These are phyloP conservation scores for Xiphias gladius DNA, from an alignment of 2,113 vertebrate genomes.

Conservation along the genomic window DNA sequence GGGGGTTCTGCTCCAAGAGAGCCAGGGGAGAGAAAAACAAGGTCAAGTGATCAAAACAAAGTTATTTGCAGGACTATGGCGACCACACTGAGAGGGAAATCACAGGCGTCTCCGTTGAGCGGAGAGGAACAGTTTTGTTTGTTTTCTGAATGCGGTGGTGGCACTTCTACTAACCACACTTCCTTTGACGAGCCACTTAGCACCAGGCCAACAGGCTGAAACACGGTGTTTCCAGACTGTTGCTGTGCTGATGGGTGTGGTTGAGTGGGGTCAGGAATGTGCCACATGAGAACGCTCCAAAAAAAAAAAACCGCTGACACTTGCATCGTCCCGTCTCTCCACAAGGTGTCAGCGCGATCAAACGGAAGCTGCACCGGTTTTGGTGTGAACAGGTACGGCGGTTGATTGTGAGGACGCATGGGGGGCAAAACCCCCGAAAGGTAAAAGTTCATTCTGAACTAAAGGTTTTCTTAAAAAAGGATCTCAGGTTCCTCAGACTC, in stretches of 20 bases:
- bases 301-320: neutral
- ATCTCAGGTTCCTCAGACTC: neutral
- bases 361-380: conserved; percentile 16
- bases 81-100: neutral
- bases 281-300: neutral
- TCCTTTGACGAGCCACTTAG: neutral
- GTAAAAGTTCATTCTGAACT: neutral
- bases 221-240: neutral
- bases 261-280: neutral
- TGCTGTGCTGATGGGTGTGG: no score
- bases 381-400: neutral
- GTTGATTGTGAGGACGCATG: neutral
- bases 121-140: no score
- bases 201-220: neutral
- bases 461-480: neutral
- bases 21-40: conserved; percentile 33
- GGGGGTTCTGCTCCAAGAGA: conserved; percentile 1
- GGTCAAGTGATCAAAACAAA: conserved; percentile 21
- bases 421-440: neutral
- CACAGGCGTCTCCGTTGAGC: neutral
- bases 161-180: no score
- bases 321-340: conserved; percentile 24
- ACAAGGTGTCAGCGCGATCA: conserved; percentile 69
- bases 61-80: conserved; percentile 9
- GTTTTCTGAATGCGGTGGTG: no score